phyloP scores from a whole-genome alignment of 2,888 invertebrate species.

The Frankliniella fusca region DNA sequence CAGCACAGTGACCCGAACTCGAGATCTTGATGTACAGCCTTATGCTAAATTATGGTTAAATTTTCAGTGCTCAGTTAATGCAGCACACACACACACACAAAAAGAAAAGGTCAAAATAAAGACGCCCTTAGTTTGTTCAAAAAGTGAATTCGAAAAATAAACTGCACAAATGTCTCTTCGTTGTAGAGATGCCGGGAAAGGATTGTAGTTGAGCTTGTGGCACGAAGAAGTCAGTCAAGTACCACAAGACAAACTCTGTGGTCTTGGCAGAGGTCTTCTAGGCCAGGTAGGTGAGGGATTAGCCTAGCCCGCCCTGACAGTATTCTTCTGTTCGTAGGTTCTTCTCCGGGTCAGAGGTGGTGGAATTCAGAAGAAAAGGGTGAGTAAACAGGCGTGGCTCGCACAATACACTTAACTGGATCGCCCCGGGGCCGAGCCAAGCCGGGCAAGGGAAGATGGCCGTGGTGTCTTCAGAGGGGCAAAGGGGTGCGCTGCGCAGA shows the following conservation, averaged over 20 bases:
- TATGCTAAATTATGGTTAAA: too few relatives aligned
- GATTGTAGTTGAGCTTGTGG: too few relatives aligned
- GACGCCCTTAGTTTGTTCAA: too few relatives aligned
- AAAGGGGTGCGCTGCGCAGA: background rate
- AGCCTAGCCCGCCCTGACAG: background rate
- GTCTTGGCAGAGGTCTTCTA: background rate
- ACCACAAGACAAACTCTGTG: slow-evolving; percentile 14
- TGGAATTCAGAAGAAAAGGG: background rate
- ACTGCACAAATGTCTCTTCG: too few relatives aligned
- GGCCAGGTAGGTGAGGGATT: background rate
- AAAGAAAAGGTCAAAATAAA: too few relatives aligned
- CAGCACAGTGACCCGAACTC: too few relatives aligned
- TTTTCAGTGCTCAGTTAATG: too few relatives aligned
- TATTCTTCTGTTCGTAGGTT: background rate
- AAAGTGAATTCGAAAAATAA: too few relatives aligned
- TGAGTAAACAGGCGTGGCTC: background rate
- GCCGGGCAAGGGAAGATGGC: background rate
- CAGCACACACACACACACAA: too few relatives aligned
- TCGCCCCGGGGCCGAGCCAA: background rate
- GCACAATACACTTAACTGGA: slow-evolving; percentile 14
- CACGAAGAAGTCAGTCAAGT: background rate
- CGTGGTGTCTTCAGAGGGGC: slow-evolving; percentile 8
- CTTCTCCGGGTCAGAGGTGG: background rate
- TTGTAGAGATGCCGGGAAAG: too few relatives aligned
- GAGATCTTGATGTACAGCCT: too few relatives aligned